Conservation (phyloP, 2,113 vertebrate species). For the Oostethus manadensis region DNA sequence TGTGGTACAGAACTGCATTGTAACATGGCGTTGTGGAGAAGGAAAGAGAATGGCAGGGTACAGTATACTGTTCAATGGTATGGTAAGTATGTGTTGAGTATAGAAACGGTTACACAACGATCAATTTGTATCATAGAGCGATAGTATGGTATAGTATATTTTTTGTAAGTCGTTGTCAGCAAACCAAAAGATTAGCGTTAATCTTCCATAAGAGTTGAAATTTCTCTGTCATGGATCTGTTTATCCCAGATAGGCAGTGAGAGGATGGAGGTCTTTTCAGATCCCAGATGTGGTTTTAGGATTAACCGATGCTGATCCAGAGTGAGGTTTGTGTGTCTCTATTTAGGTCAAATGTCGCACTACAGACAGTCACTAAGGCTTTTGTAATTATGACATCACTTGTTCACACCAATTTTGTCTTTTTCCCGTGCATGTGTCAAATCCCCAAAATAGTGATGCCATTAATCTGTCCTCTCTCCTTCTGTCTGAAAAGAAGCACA, state of each 20-base stretch:
- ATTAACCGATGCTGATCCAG: conserved; percentile 4
- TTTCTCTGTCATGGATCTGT: not conserved
- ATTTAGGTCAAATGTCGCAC: conserved; percentile 9
- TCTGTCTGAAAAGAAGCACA: too few relatives aligned
- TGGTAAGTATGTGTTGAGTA: too few relatives aligned
- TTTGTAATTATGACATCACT: too few relatives aligned
- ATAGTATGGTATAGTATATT: not conserved
- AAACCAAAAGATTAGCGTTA: not conserved
- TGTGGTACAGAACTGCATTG: not conserved
- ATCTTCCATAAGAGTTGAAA: not conserved
- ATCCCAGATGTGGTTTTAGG: conserved; percentile 11
- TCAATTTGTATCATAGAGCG: not conserved
- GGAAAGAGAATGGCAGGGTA: not conserved
- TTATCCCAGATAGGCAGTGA: not conserved
- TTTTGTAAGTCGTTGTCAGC: not conserved
- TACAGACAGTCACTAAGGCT: not conserved
- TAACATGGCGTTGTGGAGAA: not conserved
- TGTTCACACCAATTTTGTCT: too few relatives aligned
- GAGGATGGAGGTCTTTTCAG: not conserved
- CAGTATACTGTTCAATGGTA: not conserved
- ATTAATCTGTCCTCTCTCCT: not conserved
- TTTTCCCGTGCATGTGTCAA: not conserved
- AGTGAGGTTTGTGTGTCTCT: conserved; percentile 7
- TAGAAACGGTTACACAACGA: too few relatives aligned
- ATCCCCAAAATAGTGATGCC: not conserved